phyloP scores from a whole-genome alignment of 2,797 vertebrate genomes.

The Crypturellus tataupa region DNA sequence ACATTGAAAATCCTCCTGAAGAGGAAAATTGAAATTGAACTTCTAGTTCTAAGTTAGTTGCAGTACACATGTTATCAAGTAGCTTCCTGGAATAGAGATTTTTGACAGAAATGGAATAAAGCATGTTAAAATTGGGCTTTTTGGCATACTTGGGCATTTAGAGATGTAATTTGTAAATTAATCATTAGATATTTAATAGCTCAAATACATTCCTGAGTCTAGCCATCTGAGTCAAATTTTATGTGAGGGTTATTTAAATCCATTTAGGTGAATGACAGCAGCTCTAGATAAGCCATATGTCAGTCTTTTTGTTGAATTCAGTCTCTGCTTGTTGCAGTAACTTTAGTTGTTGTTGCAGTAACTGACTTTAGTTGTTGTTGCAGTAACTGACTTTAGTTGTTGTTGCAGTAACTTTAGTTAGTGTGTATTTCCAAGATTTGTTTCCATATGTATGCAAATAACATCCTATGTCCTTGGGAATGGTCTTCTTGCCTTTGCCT shows the following conservation, averaged over 20 bases:
- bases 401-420: no score
- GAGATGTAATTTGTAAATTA: neutral
- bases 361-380: no score
- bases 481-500: neutral
- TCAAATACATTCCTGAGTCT: neutral
- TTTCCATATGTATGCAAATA: neutral
- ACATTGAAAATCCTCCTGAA: neutral
- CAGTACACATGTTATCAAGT: neutral
- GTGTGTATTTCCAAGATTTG: no score
- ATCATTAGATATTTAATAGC: neutral
- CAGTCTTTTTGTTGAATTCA: neutral
- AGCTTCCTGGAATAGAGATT: neutral
- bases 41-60: neutral
- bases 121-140: neutral
- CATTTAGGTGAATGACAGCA: neutral
- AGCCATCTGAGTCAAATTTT: no score
- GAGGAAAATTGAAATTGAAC: neutral
- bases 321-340: neutral
- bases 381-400: no score
- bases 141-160: neutral
- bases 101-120: neutral
- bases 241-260: no score
- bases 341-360: neutral
- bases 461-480: fast-evolving
- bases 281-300: neutral